A percentile compares a stretch with the other conserved stretches of the same genome.
phyloP scores from a whole-genome alignment of 2,888 invertebrate species.

The Apodemia duryi region DNA sequence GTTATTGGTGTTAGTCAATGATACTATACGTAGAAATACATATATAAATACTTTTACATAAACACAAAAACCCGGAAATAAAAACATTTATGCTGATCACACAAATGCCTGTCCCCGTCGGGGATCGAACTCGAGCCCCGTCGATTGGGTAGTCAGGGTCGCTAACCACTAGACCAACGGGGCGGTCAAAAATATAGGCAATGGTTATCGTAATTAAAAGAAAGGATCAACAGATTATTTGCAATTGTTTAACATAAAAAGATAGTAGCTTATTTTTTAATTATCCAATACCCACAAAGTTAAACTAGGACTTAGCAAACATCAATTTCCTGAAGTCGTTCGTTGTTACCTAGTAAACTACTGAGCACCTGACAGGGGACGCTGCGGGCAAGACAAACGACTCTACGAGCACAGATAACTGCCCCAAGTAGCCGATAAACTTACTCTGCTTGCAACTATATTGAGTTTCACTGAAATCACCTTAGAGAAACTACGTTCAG shows the following conservation, averaged over 20 bases:
- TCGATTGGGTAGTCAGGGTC: no score
- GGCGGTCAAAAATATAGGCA: no score
- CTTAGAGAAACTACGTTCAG: no score
- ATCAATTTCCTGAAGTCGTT: conserved; percentile 22
- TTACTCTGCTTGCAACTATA: conserved; percentile 1
- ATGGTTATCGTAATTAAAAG: neutral
- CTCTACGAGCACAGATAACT: conserved; percentile 14
- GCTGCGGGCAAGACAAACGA: conserved; percentile 17
- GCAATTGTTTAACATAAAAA: neutral
- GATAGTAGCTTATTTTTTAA: neutral
- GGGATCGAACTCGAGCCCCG: no score
- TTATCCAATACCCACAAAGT: neutral
- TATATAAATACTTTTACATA: no score
- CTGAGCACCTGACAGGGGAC: conserved; percentile 16
- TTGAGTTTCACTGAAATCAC: neutral
- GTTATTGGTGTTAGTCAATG: no score
- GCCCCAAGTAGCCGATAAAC: conserved; percentile 11
- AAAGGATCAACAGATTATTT: no score
- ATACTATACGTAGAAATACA: no score
- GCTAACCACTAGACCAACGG: no score
- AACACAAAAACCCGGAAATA: no score
- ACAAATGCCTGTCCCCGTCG: no score
- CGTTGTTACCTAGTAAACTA: conserved; percentile 6
- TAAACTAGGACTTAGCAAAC: neutral
- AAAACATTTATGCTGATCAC: no score